Evolutionary conservation across 2,888 invertebrate species (phyloP).

Genomic region (Archaeoteleia sp.): DNA sequence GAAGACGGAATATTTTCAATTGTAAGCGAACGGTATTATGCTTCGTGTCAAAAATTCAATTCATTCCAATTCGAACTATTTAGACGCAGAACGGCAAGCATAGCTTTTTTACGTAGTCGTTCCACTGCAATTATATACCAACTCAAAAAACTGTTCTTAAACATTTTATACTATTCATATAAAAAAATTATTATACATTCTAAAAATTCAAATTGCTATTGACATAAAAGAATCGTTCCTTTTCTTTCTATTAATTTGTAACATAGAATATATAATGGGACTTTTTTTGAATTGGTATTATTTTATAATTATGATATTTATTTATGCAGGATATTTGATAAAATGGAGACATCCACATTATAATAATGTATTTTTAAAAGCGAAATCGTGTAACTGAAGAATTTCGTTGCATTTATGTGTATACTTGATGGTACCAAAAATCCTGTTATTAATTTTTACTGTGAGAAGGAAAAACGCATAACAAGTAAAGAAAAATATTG

Average conservation of each 20-base stretch:
- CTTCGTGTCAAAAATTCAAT: conserved; percentile 36
- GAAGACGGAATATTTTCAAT: conserved; percentile 3
- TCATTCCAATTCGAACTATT: conserved; percentile 41
- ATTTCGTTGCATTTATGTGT: conserved; percentile 1
- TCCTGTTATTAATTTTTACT: no score
- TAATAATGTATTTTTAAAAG: conserved; percentile 6
- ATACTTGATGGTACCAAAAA: background rate
- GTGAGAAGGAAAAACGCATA: no score
- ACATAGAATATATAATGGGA: no score
- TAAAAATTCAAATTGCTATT: no score
- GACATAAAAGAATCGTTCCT: no score
- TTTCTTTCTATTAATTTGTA: no score
- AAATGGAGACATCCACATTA: background rate
- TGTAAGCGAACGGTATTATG: conserved; percentile 26
- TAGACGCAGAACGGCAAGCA: conserved; percentile 33
- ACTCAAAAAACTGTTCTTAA: conserved; percentile 4
- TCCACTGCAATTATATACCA: conserved; percentile 19
- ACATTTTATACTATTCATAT: background rate
- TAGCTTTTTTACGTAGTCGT: conserved; percentile 39
- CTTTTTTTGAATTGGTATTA: conserved; percentile 1
- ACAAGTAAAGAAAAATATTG: no score
- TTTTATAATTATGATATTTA: conserved; percentile 1
- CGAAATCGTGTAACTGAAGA: no score
- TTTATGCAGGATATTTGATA: conserved; percentile 13
- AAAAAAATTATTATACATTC: conserved; percentile 1